A percentile compares a stretch with the other conserved stretches of the same genome.
These are phyloP conservation scores for Atopsyche davidsoni DNA, from an alignment of 1,140 invertebrate species.

Conservation along the genomic window DNA sequence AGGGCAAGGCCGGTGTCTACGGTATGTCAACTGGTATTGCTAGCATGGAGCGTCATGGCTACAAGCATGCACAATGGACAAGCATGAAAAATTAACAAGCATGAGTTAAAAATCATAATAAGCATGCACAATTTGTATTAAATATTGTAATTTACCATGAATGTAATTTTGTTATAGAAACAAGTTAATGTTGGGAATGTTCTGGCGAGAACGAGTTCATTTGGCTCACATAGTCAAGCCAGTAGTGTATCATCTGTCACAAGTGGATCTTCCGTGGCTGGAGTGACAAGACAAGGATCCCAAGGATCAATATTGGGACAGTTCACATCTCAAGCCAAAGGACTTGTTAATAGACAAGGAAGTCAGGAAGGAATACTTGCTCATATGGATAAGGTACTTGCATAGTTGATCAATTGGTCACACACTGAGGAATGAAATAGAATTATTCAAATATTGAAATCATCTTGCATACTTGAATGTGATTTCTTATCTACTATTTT, in stretches of 20 bases:
- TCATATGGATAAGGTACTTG: conserved; percentile 79
- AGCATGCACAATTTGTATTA: no score
- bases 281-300: conserved; percentile 64
- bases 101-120: conserved; percentile 3
- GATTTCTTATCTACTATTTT: conserved; percentile 17
- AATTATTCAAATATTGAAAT: no score
- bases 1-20: conserved; percentile 33
- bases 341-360: conserved; percentile 77
- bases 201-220: conserved; percentile 56
- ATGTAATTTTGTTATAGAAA: conserved; percentile 13
- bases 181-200: conserved; percentile 60
- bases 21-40: conserved; percentile 26
- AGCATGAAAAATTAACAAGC: neutral
- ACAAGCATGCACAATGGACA: neutral
- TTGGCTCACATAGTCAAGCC: conserved; percentile 44
- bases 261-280: conserved; percentile 35
- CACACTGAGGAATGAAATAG: no score
- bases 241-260: conserved; percentile 27
- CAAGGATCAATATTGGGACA: conserved; percentile 80
- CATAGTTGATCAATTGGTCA: no score
- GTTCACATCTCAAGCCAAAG: conserved; percentile 79
- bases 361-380: conserved; percentile 84
- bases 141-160: conserved; percentile 3
- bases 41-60: neutral
- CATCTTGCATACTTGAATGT: no score